A percentile compares a stretch with the other conserved stretches of the same genome.
Conservation (phyloP, 1,140 invertebrate species). For the Dreissena polymorpha region DNA sequence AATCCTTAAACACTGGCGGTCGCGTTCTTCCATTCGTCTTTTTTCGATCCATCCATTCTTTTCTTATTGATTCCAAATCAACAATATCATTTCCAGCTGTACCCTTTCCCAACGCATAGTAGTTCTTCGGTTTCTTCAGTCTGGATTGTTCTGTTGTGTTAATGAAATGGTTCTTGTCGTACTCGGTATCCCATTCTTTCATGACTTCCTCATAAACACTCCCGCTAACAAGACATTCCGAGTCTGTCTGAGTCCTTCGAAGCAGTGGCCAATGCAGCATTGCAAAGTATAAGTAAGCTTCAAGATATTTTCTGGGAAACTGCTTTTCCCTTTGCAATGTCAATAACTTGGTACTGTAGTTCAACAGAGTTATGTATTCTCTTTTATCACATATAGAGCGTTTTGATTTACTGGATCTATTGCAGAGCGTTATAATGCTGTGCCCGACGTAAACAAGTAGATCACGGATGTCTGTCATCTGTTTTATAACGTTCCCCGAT, state of each 20-base stretch:
- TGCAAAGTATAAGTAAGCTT: slow-evolving; percentile 29
- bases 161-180: slow-evolving; percentile 27
- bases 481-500: not conserved
- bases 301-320: slow-evolving; percentile 19
- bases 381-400: not conserved
- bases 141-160: slow-evolving; percentile 11
- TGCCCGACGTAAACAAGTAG: slow-evolving; percentile 35
- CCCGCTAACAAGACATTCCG: slow-evolving; percentile 7
- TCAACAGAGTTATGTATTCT: slow-evolving; percentile 8
- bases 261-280: slow-evolving; percentile 39
- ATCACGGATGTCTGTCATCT: slow-evolving; percentile 16
- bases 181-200: slow-evolving; percentile 22
- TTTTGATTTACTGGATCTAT: not conserved
- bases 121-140: slow-evolving; percentile 33
- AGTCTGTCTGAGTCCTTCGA: not conserved
- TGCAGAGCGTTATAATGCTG: slow-evolving; percentile 26
- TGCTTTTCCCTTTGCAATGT: slow-evolving; percentile 5
- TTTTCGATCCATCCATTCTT: slow-evolving; percentile 31
- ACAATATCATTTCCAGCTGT: slow-evolving; percentile 43
- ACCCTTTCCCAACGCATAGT: slow-evolving; percentile 41
- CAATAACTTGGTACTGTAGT: slow-evolving; percentile 18
- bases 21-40: not conserved
- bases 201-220: slow-evolving; percentile 9
- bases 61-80: slow-evolving; percentile 33
- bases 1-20: slow-evolving; percentile 6